Evolutionary conservation across 1,140 invertebrate species (phyloP), one percentile per base, ranked within the genome.

Genomic region (Sitobion miscanthi): DNA sequence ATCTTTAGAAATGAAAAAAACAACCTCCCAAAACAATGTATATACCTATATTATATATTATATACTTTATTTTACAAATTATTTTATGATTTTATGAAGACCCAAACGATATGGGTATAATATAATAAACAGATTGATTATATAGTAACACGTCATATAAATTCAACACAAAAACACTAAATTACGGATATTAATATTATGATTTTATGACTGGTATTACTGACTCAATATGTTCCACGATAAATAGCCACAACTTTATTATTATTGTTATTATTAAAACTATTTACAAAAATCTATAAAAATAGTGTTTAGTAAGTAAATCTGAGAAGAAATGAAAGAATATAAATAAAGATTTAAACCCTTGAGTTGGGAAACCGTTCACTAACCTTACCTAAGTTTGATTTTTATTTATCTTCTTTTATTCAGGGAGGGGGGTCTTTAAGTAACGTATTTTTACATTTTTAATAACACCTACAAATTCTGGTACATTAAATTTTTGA

Each of bases 241-340:
- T n/a, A 35, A 77, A n/a, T n/a, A 77, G 62, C 0, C 3, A 77
- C n/a, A 5, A 77, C 11, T n/a, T 54, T n/a, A 14, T 77, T 69
- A 11, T 30, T 30, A 62, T 62, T 9, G 25, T n/a, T 11, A 57
- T 57, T 57, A 25, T 14, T 30, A n/a, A 30, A 30, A 69, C 11
- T n/a, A 0, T 69, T 1, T 4, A 14, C 2, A 30, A n/a, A 0
- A 30, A 14, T 14, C 9, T n/a, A 69, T n/a, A n/a, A 0, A 21
- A n/a, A n/a, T 30, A 69, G 30, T 52, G 49, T 1, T 4, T 14
- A 2, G 14, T 52, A 69, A 30, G 30, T 62, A 11, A 62, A 62
- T 62, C 8, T 30, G 3, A 62, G 9, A 62, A 30, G 11, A 62
- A 62, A 62, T 30, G 9, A 69, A n/a, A n/a, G 6, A 30, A 0